Base-by-base conservation (phyloP, 2,888 invertebrate species). In the Diogma glabrata region DNA sequence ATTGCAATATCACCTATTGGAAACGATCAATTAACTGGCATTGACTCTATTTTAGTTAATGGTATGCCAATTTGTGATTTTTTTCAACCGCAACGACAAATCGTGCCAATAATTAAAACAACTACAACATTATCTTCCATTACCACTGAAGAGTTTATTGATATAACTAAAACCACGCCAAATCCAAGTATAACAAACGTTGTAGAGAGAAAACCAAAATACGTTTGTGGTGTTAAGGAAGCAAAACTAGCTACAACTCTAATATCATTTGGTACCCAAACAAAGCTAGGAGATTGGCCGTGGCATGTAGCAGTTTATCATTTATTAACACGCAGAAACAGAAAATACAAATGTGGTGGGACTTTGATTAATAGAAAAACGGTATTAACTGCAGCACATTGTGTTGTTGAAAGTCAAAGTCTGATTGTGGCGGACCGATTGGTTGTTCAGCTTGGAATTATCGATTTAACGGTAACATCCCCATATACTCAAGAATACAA, bases 261-360 rank as follows among this genome's bases (percentile, higher is more conserved):
- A 7, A 43, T 43, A 14, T 22, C 43, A 5, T 22, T n/a, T 9
- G 22, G 22, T 12, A 4, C n/a, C 3, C 7, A 22, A 7, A 43
- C 43, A 10, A 22, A 22, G 9, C 22, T 14, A 2, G 22, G 71
- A 1, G 70, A 71, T 53, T 72, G 70, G 70, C 71, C 72, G 0
- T 72, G 72, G 71, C 72, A 72, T 56, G 63, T 59, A 0, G 72
- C 71, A 0, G 51, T 72, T 19, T 46, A 46, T 24, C 23, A 46
- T 9, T 16, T 24, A 9, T 16, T 24, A 26, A 26, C 46, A 24
- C 23, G 12, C 16, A 22, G 3, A 3, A 24, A 26, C 16, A n/a
- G 9, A 16, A 16, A 10, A 9, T 46, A 12, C 40, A 66, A 64
- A 7, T 72, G 71, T 53, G 71, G 71, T 2, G 71, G 71, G 3